A percentile compares a stretch with the other conserved stretches of the same genome.
phyloP scores from a whole-genome alignment of 1,140 invertebrate species.

The Gryon sp. region DNA sequence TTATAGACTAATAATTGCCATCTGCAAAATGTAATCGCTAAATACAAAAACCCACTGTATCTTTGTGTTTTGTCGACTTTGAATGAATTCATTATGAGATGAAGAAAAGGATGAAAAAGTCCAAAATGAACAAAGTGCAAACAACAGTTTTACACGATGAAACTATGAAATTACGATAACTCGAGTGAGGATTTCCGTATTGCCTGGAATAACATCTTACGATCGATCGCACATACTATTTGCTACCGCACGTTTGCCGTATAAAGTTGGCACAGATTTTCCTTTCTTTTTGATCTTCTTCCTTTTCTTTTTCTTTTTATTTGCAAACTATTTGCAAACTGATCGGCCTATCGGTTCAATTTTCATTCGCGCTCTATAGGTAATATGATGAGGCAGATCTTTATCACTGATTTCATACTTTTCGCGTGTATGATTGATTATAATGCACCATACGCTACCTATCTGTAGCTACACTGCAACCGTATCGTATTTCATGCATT shows the following conservation, averaged over 20 bases:
- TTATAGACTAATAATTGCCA: too few species aligned
- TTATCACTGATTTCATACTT: constrained; percentile 52
- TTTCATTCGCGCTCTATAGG: constrained; percentile 37
- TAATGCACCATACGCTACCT: constrained; percentile 42
- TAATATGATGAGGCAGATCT: constrained; percentile 52
- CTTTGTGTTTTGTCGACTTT: too few species aligned
- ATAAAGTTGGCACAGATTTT: constrained; percentile 31
- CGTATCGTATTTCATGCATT: constrained; percentile 45
- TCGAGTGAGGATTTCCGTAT: constrained; percentile 9
- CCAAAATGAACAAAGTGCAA: constrained; percentile 25
- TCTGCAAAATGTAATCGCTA: too few species aligned
- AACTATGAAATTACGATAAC: constrained; percentile 14
- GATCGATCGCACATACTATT: not conserved
- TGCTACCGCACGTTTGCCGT: not conserved
- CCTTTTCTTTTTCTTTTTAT: constrained; percentile 21
- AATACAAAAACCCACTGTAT: too few species aligned
- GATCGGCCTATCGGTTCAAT: constrained; percentile 23
- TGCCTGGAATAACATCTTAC: constrained; percentile 1
- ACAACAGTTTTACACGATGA: not conserved
- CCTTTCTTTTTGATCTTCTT: too few species aligned
- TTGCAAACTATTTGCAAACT: constrained; percentile 16
- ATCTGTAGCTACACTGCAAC: constrained; percentile 34
- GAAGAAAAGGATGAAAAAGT: too few species aligned
- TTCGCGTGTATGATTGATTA: constrained; percentile 48
- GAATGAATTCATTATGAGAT: constrained; percentile 2